Base-by-base conservation (phyloP, 2,888 invertebrate genomes). In the Eubasilissa splendida region DNA sequence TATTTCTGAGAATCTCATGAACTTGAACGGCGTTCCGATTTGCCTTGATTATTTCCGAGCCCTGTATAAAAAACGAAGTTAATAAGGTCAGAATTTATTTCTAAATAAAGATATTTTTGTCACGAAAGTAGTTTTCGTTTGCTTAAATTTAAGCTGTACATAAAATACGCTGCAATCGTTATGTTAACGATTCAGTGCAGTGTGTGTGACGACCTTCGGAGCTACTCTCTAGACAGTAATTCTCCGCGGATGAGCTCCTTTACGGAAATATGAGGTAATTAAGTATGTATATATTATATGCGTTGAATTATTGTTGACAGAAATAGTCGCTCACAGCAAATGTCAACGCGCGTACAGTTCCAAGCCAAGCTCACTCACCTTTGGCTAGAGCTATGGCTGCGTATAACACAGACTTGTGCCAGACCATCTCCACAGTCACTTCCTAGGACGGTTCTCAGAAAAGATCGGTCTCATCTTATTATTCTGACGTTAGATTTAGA, bases 331-430 rank as follows among this genome's bases (percentile, higher is more conserved):
- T 33, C 33, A 11, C 33, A 33, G 33, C 12, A 63, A 63, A 63
- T 63, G 63, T 12, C 63, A 63, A 63, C 33, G 63, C 10, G 22
- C 22, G 9, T 63, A 33, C 42, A 63, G 33, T 63, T 31, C 22
- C 22, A 22, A 31, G 63, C 63, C 63, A 63, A 63, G 63, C 63
- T 63, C 63, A 63, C 22, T 63, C 63, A 63, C 63, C 63, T 63
- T 63, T 63, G 22, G 63, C 63, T 63, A 22, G 22, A 63, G 11
- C 11, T n/a, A 9, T 9, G 10, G 5, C 10, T 12, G 33, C 60
- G 33, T 22, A 59, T 7, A n/a, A 1, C 22, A 22, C 5, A 33
- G 31, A 63, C 31, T 31, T 33, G 63, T 63, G 63, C 63, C 63
- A 63, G 33, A 63, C 31, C 63, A 11, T 31, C 12, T 33, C 42